phyloP scores from a whole-genome alignment of 2,113 vertebrate genomes.

The Engystomops pustulosus region DNA sequence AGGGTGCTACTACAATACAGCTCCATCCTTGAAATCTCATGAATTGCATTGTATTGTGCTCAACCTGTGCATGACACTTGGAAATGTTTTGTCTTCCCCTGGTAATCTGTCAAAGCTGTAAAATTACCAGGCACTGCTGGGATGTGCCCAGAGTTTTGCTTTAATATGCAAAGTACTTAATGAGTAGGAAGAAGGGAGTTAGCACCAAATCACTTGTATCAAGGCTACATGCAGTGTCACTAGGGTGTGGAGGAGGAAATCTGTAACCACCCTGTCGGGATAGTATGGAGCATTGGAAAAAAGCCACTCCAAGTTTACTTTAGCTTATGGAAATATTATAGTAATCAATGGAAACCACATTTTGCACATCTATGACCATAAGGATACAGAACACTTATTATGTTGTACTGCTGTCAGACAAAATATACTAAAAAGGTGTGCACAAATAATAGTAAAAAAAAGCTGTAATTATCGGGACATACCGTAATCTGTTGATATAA shows the following conservation, averaged over 20 bases:
- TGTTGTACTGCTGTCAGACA: neutral
- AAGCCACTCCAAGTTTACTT: conserved; percentile 46
- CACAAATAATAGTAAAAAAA: too few relatives aligned
- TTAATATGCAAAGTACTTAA: conserved; percentile 37
- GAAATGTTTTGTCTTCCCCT: neutral
- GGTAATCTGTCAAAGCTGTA: conserved; percentile 22
- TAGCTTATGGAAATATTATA: conserved; percentile 41
- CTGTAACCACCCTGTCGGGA: conserved; percentile 5
- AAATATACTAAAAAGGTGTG: too few relatives aligned
- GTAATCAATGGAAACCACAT: conserved; percentile 32
- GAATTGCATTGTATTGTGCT: neutral
- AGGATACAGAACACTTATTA: conserved; percentile 3
- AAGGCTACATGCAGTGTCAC: neutral
- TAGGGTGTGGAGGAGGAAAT: conserved; percentile 39
- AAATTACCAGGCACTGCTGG: neutral
- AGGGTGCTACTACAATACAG: neutral
- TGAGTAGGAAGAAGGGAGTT: neutral
- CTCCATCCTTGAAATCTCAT: neutral
- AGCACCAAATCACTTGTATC: conserved; percentile 12
- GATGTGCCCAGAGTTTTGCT: neutral
- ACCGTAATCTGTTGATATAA: too few relatives aligned
- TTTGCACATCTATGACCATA: neutral
- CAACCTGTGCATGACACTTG: neutral
- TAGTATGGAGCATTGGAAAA: conserved; percentile 19
- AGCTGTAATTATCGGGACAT: too few relatives aligned